phyloP scores from a whole-genome alignment of 2,113 vertebrate genomes.

The Cyanoderma ruficeps region DNA sequence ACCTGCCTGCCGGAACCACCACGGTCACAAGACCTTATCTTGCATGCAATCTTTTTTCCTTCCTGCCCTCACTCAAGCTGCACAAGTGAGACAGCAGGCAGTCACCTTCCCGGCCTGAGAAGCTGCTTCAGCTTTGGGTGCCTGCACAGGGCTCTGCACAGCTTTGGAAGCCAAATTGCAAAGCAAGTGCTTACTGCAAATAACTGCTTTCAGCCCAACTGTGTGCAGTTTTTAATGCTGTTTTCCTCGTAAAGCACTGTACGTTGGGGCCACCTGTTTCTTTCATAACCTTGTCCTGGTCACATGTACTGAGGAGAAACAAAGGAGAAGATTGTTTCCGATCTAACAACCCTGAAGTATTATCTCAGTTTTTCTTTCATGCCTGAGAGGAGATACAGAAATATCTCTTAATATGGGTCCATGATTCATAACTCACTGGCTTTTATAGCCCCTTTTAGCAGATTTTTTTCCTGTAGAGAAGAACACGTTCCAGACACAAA shows the following conservation, averaged over 20 bases:
- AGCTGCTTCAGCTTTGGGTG: not conserved
- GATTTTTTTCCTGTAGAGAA: not conserved
- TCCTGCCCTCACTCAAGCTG: rapidly evolving
- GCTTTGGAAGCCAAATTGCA: not conserved
- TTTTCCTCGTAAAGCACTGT: not conserved
- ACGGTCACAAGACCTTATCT: not conserved
- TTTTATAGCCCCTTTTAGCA: not conserved
- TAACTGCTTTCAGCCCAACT: not conserved
- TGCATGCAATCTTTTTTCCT: not conserved
- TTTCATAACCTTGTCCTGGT: not conserved
- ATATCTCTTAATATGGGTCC: not conserved
- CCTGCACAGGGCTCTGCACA: not conserved
- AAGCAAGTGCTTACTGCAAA: not conserved
- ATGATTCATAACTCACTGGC: not conserved
- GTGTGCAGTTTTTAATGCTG: not conserved
- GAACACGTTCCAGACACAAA: not conserved
- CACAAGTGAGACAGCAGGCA: not conserved
- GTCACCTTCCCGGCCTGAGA: not conserved
- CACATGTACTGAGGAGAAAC: not conserved
- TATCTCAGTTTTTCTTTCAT: not conserved
- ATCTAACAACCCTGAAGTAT: not conserved
- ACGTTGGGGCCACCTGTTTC: not conserved
- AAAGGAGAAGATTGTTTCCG: not conserved
- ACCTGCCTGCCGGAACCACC: not conserved
- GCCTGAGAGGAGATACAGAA: not conserved